phyloP scores from a whole-genome alignment of 64 coral and sea anemone species.

The Actinia equina region DNA sequence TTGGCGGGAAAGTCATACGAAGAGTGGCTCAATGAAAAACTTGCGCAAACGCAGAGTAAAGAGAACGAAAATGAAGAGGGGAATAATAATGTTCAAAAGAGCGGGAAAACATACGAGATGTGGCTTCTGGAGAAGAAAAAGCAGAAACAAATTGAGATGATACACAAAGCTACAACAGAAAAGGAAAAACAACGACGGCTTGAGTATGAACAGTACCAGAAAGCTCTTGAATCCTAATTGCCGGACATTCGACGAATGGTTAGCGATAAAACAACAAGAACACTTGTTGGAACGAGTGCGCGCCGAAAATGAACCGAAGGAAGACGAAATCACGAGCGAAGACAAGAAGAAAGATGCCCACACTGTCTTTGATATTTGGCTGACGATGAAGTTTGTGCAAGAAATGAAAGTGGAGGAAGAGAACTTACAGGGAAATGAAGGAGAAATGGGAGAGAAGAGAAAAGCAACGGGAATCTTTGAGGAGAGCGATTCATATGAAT shows the following conservation, averaged over 20 bases:
- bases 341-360: slow-evolving; percentile 66
- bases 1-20: slow-evolving; percentile 71
- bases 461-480: slow-evolving; percentile 17
- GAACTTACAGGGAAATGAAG: slow-evolving; percentile 80
- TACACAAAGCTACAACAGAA: slow-evolving; percentile 75
- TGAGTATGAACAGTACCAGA: slow-evolving; percentile 58
- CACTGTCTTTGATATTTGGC: slow-evolving; percentile 78
- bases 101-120: slow-evolving; percentile 67
- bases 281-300: slow-evolving; percentile 62
- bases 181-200: slow-evolving; percentile 50
- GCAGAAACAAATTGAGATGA: slow-evolving; percentile 82
- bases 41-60: slow-evolving; percentile 10
- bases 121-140: slow-evolving; percentile 78
- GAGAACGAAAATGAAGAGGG: not conserved
- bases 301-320: slow-evolving; percentile 49
- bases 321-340: slow-evolving; percentile 41
- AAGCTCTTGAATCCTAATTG: slow-evolving; percentile 67
- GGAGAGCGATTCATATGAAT: not conserved
- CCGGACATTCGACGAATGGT: slow-evolving; percentile 80
- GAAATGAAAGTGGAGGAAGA: slow-evolving; percentile 69
- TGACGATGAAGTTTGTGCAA: slow-evolving; percentile 71
- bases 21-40: slow-evolving; percentile 78
- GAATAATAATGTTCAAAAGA: slow-evolving; percentile 12
- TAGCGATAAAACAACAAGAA: slow-evolving; percentile 70
- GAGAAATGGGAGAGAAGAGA: slow-evolving; percentile 73